Evolutionary conservation across 2,888 invertebrate species (phyloP).

Genomic region (Leistus spinibarbis): DNA sequence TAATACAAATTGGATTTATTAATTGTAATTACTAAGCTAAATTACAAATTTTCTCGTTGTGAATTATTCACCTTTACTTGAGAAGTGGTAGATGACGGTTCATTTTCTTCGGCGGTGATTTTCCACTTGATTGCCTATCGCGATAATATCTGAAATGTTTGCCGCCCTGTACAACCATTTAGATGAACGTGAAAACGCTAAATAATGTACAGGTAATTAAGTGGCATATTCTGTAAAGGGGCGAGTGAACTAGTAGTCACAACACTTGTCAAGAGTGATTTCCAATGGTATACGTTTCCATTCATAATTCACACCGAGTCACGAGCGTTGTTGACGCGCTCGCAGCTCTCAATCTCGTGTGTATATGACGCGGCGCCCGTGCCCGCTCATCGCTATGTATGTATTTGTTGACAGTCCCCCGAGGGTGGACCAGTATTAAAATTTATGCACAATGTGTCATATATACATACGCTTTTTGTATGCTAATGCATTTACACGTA

Average conservation of each 20-base stretch:
- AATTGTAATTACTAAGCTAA: too few species aligned
- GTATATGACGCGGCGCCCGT: not conserved
- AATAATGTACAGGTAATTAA: slow-evolving; percentile 35
- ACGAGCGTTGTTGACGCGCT: not conserved
- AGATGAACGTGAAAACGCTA: slow-evolving; percentile 10
- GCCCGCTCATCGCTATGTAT: not conserved
- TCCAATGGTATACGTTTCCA: not conserved
- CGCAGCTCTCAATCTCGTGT: not conserved
- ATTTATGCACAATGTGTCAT: slow-evolving; percentile 22
- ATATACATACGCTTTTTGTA: slow-evolving; percentile 32
- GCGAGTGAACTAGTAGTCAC: not conserved
- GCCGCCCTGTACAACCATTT: not conserved
- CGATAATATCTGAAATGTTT: too few species aligned
- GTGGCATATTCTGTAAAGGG: not conserved
- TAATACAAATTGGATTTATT: too few species aligned
- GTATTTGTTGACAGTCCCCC: not conserved
- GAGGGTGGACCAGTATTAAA: slow-evolving; percentile 11
- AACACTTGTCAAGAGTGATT: slow-evolving; percentile 2
- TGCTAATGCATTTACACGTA: slow-evolving; percentile 35
- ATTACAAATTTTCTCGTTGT: too few species aligned
- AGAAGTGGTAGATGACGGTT: too few species aligned
- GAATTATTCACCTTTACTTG: too few species aligned
- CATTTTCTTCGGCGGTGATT: too few species aligned
- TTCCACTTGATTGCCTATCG: too few species aligned
- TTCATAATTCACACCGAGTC: not conserved